Evolutionary conservation across 1,140 invertebrate species (phyloP).

Genomic region (Heliconius hermathena): DNA sequence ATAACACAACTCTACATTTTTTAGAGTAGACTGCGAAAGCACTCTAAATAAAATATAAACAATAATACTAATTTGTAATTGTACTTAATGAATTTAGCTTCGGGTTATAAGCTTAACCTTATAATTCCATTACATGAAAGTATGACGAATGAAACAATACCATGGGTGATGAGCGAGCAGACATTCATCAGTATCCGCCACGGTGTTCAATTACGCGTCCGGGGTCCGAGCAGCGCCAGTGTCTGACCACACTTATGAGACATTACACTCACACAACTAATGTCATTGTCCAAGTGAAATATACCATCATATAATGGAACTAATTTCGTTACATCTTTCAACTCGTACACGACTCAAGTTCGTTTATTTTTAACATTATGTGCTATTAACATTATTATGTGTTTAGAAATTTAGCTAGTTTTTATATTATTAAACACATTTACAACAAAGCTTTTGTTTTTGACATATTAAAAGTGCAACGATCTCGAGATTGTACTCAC

Average conservation of each 20-base stretch:
- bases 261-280: slow-evolving; percentile 38
- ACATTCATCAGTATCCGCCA: slow-evolving; percentile 66
- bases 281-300: slow-evolving; percentile 38
- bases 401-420: slow-evolving; percentile 15
- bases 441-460: not conserved
- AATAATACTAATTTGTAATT: not conserved
- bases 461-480: slow-evolving; percentile 1
- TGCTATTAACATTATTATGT: slow-evolving; percentile 17
- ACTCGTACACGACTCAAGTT: slow-evolving; percentile 30
- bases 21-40: too few species aligned
- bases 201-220: slow-evolving; percentile 59
- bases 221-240: slow-evolving; percentile 41
- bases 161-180: slow-evolving; percentile 43
- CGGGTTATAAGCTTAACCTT: not conserved
- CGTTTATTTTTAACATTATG: slow-evolving; percentile 39
- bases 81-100: not conserved
- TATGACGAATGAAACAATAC: slow-evolving; percentile 55
- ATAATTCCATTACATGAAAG: slow-evolving; percentile 13
- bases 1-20: too few species aligned
- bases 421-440: not conserved
- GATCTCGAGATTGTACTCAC: not conserved
- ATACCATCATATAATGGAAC: slow-evolving; percentile 38
- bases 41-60: too few species aligned
- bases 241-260: slow-evolving; percentile 26
- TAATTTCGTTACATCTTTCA: slow-evolving; percentile 42